A percentile compares a stretch with the other conserved stretches of the same genome.
Conservation (phyloP, 2,888 invertebrate species). For the Iphiclides podalirius region DNA sequence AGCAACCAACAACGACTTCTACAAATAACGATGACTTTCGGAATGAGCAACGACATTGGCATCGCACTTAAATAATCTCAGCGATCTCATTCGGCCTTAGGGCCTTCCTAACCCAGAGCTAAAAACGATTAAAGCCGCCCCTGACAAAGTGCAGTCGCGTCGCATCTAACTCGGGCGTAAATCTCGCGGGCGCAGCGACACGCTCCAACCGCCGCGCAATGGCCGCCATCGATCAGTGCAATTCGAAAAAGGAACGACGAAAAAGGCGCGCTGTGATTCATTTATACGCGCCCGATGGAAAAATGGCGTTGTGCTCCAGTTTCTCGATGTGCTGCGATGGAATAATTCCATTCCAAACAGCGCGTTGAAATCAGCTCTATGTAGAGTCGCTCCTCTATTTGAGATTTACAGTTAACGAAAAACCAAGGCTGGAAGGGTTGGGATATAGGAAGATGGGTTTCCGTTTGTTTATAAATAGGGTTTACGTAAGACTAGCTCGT, state of each 20-base stretch:
- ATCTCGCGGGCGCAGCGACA: slow-evolving; percentile 11
- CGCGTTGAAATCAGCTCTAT: background rate
- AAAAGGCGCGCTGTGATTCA: slow-evolving; percentile 13
- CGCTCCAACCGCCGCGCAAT: slow-evolving; percentile 16
- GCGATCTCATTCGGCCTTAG: too few species aligned
- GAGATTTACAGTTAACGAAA: too few species aligned
- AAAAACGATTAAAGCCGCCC: slow-evolving; percentile 11
- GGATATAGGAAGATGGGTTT: too few species aligned
- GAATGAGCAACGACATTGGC: too few species aligned
- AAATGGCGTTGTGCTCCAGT: background rate
- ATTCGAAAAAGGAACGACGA: slow-evolving; percentile 8
- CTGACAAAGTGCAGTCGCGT: slow-evolving; percentile 13
- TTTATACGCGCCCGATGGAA: slow-evolving; percentile 6
- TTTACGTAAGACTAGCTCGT: too few species aligned
- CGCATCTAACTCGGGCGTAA: slow-evolving; percentile 4
- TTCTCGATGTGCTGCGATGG: background rate
- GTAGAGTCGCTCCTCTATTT: background rate
- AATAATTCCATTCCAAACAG: background rate
- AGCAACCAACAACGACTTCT: too few species aligned
- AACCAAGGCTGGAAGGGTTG: too few species aligned
- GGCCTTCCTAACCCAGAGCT: background rate
- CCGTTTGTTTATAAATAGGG: too few species aligned
- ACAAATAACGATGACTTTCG: too few species aligned
- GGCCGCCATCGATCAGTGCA: slow-evolving; percentile 14
- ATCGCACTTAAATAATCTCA: too few species aligned